These are phyloP conservation scores for Excalfactoria chinensis DNA, from an alignment of 2,113 vertebrate species.

Conservation along the genomic window DNA sequence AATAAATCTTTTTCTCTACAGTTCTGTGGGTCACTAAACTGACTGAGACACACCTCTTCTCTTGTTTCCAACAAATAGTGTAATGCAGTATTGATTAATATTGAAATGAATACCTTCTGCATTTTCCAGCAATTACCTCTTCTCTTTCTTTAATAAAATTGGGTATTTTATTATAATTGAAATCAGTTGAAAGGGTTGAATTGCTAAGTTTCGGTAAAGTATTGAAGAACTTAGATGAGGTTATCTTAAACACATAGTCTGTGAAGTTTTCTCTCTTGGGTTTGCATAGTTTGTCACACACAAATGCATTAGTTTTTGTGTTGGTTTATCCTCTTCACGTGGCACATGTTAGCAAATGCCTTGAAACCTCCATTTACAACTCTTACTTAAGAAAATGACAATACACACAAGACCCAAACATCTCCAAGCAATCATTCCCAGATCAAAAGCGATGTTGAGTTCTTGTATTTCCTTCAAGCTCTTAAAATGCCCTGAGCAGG, in stretches of 20 bases:
- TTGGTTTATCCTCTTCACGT: background rate
- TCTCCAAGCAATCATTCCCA: background rate
- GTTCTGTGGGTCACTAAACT: background rate
- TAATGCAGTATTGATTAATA: background rate
- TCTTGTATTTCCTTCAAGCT: background rate
- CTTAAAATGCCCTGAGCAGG: background rate
- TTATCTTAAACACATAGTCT: background rate
- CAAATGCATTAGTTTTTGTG: accelerated
- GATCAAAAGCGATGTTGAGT: background rate
- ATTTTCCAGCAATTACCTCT: background rate
- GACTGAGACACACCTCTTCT: background rate
- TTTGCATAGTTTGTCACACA: background rate
- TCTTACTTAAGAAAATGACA: background rate
- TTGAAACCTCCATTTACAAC: background rate
- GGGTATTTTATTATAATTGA: background rate
- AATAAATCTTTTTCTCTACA: background rate
- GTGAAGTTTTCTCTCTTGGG: background rate
- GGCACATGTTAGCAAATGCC: background rate
- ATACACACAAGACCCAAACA: background rate
- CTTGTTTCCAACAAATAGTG: background rate
- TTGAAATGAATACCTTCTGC: background rate
- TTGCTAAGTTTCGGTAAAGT: background rate
- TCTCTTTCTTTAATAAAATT: background rate
- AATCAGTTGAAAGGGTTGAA: background rate
- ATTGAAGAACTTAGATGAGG: accelerated